A percentile compares a stretch with the other conserved stretches of the same genome.
phyloP scores from a whole-genome alignment of 1,140 invertebrate species.

The Drosophila subpulchrella region DNA sequence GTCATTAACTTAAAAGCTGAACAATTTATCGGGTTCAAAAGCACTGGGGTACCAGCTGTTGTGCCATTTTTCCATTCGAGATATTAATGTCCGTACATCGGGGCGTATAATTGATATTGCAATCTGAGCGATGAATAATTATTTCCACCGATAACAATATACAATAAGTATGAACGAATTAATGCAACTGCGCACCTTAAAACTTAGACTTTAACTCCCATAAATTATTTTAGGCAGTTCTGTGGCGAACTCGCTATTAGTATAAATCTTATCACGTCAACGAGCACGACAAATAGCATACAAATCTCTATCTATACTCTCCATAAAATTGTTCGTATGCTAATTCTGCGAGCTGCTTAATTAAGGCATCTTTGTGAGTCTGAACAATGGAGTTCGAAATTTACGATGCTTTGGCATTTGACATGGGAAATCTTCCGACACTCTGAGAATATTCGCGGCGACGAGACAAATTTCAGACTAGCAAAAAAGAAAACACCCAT shows the following conservation, averaged over 20 bases:
- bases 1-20: constrained; percentile 16
- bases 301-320: constrained; percentile 25
- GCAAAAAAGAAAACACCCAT: constrained; percentile 15
- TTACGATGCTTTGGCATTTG: constrained; percentile 49
- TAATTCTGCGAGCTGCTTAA: constrained; percentile 37
- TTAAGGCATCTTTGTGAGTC: constrained; percentile 31
- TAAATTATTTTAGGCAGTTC: background rate
- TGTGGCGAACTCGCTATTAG: background rate
- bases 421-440: constrained; percentile 58
- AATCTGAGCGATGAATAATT: constrained; percentile 28
- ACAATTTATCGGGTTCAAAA: constrained; percentile 20
- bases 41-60: constrained; percentile 25
- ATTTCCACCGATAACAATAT: constrained; percentile 14
- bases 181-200: background rate
- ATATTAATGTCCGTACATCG: constrained; percentile 29
- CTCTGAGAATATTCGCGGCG: constrained; percentile 48
- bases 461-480: constrained; percentile 30
- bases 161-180: background rate
- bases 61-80: constrained; percentile 18
- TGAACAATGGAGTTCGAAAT: constrained; percentile 48
- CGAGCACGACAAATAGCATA: constrained; percentile 25
- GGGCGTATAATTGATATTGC: constrained; percentile 43
- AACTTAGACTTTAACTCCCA: background rate
- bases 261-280: constrained; percentile 22
- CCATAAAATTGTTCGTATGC: constrained; percentile 20